phyloP scores from a whole-genome alignment of 2,113 vertebrate species.

The Megaceryle maxima region DNA sequence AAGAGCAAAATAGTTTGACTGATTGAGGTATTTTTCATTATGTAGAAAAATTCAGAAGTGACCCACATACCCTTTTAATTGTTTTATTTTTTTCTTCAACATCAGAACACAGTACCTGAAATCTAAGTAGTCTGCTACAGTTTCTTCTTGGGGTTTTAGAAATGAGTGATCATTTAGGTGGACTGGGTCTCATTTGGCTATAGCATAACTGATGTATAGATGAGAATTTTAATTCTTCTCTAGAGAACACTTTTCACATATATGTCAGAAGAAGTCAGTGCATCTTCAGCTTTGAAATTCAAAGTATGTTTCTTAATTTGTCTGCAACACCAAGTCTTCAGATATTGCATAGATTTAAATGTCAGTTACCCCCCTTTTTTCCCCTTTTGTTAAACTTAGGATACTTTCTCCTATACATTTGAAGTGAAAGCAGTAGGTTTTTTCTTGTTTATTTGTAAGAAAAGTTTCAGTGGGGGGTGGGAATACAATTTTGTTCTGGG shows the following conservation, averaged over 20 bases:
- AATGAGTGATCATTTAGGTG: not conserved
- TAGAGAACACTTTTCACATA: not conserved
- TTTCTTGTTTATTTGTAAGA: constrained; percentile 21
- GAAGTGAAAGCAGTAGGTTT: not conserved
- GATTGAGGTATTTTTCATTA: not conserved
- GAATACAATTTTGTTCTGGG: not conserved
- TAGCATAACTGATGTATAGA: not conserved
- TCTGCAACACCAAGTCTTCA: not conserved
- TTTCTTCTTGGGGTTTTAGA: not conserved
- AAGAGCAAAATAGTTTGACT: not conserved
- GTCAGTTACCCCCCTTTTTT: not conserved
- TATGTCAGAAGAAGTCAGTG: not conserved
- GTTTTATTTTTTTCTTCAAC: not conserved
- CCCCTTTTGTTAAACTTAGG: not conserved
- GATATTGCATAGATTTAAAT: not conserved
- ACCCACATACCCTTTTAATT: not conserved
- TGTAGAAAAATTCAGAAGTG: not conserved
- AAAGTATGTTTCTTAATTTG: not conserved
- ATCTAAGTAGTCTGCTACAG: not conserved
- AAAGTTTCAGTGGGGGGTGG: not conserved
- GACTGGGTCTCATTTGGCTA: constrained; percentile 1
- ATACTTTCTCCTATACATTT: not conserved
- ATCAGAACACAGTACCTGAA: not conserved
- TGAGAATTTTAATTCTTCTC: not conserved
- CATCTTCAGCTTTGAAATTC: constrained; percentile 13